A percentile compares a stretch with the other conserved stretches of the same genome.
phyloP scores from a whole-genome alignment of 2,113 vertebrate genomes.

The Eolophus roseicapilla region DNA sequence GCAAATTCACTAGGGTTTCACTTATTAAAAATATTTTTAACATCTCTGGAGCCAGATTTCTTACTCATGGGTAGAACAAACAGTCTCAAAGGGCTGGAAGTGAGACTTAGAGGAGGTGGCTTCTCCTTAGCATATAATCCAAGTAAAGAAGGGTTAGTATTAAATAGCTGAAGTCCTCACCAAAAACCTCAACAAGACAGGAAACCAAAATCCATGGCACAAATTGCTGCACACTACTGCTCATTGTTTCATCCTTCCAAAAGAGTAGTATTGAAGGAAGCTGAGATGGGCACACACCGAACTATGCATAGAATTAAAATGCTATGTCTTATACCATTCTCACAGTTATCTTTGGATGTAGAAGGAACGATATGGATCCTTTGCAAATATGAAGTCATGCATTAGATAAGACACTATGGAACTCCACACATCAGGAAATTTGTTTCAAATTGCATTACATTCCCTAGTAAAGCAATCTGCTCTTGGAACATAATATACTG shows the following conservation, averaged over 20 bases:
- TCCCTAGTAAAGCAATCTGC: background rate
- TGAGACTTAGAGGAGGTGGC: background rate
- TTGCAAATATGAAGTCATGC: background rate
- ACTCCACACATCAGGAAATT: background rate
- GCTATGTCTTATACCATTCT: background rate
- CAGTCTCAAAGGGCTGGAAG: background rate
- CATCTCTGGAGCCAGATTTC: background rate
- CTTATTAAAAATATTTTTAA: background rate
- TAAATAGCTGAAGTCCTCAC: background rate
- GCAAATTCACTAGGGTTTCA: background rate
- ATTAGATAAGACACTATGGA: background rate
- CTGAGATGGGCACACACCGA: background rate
- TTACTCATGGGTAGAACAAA: background rate
- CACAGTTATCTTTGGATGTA: background rate
- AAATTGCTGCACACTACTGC: background rate
- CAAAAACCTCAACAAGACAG: background rate
- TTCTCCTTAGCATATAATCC: background rate
- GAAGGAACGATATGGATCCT: background rate
- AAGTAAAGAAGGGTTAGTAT: background rate
- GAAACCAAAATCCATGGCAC: background rate
- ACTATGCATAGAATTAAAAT: accelerated
- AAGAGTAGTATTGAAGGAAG: background rate
- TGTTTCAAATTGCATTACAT: constrained; percentile 11
- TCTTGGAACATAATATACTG: background rate
- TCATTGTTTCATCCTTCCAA: background rate